Conservation (phyloP, 2,113 vertebrate genomes). For the Micromys minutus region DNA sequence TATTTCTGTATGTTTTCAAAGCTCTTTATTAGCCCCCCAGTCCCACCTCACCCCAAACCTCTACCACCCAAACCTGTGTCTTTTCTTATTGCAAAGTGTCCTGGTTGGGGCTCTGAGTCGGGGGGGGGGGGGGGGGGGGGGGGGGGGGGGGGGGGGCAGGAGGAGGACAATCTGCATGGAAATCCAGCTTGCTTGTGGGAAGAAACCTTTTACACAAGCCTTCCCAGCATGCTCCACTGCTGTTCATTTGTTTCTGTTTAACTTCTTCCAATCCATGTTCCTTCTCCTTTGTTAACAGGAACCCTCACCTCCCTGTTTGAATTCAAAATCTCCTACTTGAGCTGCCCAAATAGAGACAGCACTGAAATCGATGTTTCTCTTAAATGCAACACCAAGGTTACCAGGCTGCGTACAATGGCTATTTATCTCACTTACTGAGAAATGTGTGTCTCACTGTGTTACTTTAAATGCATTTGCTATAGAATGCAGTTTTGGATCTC, state of each 20-base stretch:
- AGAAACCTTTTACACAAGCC: conserved; percentile 52
- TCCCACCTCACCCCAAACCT: neutral
- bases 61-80: neutral
- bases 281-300: neutral
- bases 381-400: conserved; percentile 38
- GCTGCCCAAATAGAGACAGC: conserved; percentile 23
- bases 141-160: too few relatives aligned
- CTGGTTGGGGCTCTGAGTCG: neutral
- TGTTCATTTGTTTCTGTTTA: conserved; percentile 39
- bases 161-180: conserved; percentile 34
- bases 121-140: too few relatives aligned
- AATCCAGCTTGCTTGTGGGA: conserved; percentile 7
- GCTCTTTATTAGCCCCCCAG: conserved; percentile 18
- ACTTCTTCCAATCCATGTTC: neutral
- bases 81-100: conserved; percentile 28
- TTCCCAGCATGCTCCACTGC: neutral
- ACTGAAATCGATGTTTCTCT: conserved; percentile 20
- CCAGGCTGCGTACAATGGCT: conserved; percentile 16
- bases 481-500: conserved; percentile 26
- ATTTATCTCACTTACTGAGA: conserved; percentile 31
- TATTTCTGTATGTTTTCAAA: conserved; percentile 33
- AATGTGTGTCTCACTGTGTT: conserved; percentile 19
- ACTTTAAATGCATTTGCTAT: conserved; percentile 39
- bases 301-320: neutral
- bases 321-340: neutral